Percentiles rank a stretch among this genome's conserved stretches.
phyloP scores from a whole-genome alignment of 2,888 invertebrate genomes.

The Bellardia bayeri region DNA sequence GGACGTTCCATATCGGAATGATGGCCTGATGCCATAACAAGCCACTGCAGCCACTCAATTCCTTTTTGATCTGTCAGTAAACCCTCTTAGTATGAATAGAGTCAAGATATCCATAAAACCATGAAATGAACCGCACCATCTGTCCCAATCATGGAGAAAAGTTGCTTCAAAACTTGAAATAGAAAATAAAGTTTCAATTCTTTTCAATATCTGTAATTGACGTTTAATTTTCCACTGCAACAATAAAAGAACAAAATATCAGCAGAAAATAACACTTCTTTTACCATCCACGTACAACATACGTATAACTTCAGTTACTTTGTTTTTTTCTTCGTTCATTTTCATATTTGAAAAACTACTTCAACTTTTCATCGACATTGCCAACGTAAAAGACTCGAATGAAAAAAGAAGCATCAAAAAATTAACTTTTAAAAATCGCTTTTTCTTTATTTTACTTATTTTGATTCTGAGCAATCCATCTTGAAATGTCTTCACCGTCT shows the following conservation, averaged over 20 bases:
- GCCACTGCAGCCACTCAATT: too few species aligned
- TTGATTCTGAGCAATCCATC: constrained; percentile 70
- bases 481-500: constrained; percentile 63
- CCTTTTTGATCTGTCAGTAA: too few species aligned
- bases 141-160: too few species aligned
- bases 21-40: too few species aligned
- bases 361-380: constrained; percentile 66
- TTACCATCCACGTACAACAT: constrained; percentile 17
- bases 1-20: too few species aligned
- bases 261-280: constrained; percentile 54
- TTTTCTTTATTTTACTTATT: constrained; percentile 60
- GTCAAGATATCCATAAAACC: too few species aligned
- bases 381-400: constrained; percentile 42
- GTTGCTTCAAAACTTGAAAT: too few species aligned
- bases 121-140: too few species aligned
- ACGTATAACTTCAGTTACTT: neutral
- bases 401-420: constrained; percentile 6
- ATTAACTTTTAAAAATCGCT: constrained; percentile 24
- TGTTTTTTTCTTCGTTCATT: constrained; percentile 1
- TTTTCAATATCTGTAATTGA: constrained; percentile 42
- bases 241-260: constrained; percentile 53
- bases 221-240: constrained; percentile 62
- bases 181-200: neutral
- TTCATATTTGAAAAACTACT: constrained; percentile 67
- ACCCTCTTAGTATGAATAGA: too few species aligned